These are phyloP conservation scores for Gymnocheta viridis DNA, from an alignment of 2,888 invertebrate species.

Conservation along the genomic window DNA sequence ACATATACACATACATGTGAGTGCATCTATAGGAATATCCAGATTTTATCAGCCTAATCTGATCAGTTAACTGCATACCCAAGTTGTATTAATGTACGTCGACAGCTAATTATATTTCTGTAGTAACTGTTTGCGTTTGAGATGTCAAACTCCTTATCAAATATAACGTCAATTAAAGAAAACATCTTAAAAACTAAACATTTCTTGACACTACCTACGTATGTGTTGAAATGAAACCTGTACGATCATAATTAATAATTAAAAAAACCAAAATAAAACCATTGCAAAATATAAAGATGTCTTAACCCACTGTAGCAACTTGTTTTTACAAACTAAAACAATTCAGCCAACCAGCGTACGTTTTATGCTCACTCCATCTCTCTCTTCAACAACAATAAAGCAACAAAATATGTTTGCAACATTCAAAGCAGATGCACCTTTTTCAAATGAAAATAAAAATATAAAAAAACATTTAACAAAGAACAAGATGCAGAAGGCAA, in stretches of 20 bases:
- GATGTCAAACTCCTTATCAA: too few species aligned
- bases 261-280: not conserved
- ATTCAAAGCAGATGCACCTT: conserved; percentile 81
- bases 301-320: conserved; percentile 52
- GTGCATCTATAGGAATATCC: too few species aligned
- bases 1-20: too few species aligned
- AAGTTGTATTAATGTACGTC: too few species aligned
- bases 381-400: conserved; percentile 77
- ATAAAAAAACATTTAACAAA: conserved; percentile 50
- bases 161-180: too few species aligned
- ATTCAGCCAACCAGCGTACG: conserved; percentile 77
- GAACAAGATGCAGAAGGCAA: conserved; percentile 69
- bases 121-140: too few species aligned
- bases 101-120: too few species aligned
- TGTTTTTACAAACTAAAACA: conserved; percentile 66
- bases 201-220: too few species aligned
- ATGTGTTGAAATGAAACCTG: not conserved
- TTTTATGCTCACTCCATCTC: conserved; percentile 71
- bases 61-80: too few species aligned
- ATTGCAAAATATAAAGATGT: not conserved
- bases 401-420: conserved; percentile 82
- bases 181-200: too few species aligned
- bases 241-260: not conserved
- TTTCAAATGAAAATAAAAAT: conserved; percentile 70
- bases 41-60: too few species aligned